phyloP scores from a whole-genome alignment of 1,140 invertebrate species.

The Cyclargus thomasi region DNA sequence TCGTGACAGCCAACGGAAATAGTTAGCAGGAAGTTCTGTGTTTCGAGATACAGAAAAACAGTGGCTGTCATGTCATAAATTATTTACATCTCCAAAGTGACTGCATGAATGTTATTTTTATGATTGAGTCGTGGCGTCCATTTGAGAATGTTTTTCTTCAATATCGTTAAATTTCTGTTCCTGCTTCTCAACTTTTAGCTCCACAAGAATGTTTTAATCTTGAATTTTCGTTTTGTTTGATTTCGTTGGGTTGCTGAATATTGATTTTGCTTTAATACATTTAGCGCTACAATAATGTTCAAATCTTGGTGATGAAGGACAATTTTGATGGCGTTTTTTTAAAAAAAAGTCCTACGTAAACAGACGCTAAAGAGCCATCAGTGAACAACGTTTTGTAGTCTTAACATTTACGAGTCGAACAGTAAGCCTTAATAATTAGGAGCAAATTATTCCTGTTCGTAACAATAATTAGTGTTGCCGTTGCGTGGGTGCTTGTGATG shows the following conservation, averaged over 20 bases:
- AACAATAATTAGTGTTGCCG: constrained; percentile 46
- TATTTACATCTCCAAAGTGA: neutral
- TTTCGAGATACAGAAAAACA: neutral
- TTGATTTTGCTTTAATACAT: no score
- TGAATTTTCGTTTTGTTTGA: no score
- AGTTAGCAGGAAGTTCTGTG: constrained; percentile 2
- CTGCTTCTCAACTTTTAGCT: no score
- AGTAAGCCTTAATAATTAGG: constrained; percentile 2
- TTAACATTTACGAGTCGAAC: neutral
- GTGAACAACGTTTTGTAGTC: constrained; percentile 13
- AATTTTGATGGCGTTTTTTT: no score
- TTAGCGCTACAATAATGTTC: no score
- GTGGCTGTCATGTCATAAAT: neutral
- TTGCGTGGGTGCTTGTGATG: constrained; percentile 57
- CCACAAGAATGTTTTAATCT: no score
- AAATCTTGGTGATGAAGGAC: no score
- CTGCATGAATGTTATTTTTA: neutral
- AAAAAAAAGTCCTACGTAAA: no score
- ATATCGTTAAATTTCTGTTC: no score
- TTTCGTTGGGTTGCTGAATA: no score
- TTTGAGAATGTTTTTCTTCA: no score
- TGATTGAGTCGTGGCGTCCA: neutral
- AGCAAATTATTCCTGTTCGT: constrained; percentile 44
- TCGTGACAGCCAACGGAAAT: neutral
- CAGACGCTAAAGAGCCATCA: neutral